phyloP scores from a whole-genome alignment of 2,113 vertebrate species.

The Alces alces region DNA sequence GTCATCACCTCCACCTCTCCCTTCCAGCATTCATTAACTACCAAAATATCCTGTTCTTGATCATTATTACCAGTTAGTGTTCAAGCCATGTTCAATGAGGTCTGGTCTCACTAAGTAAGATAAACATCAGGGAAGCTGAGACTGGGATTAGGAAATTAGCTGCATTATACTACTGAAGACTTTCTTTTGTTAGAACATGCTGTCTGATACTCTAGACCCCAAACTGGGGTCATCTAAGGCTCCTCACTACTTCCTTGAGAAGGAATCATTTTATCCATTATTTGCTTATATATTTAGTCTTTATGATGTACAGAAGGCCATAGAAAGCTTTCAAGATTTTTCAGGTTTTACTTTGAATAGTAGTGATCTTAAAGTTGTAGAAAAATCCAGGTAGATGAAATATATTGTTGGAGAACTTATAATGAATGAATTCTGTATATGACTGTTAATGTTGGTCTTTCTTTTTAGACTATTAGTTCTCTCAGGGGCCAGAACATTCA shows the following conservation, averaged over 20 bases:
- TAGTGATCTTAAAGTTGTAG: neutral
- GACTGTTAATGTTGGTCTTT: neutral
- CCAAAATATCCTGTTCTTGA: neutral
- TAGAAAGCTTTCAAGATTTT: neutral
- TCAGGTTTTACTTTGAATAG: neutral
- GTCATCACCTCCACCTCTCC: neutral
- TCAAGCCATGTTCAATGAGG: neutral
- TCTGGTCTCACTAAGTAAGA: neutral
- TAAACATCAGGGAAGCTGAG: neutral
- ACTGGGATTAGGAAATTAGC: neutral
- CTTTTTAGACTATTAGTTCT: neutral
- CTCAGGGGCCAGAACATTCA: neutral
- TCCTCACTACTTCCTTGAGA: neutral
- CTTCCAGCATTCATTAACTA: neutral
- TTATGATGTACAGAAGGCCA: neutral
- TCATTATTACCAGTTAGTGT: neutral
- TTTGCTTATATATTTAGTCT: neutral
- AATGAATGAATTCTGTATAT: neutral
- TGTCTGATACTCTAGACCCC: neutral
- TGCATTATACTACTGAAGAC: neutral
- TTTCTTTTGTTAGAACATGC: neutral
- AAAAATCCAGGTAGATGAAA: neutral
- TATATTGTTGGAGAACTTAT: neutral
- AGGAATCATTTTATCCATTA: neutral
- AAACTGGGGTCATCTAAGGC: neutral